Conservation (phyloP, 2,888 invertebrate species). For the Alloscopus bannaensis region DNA sequence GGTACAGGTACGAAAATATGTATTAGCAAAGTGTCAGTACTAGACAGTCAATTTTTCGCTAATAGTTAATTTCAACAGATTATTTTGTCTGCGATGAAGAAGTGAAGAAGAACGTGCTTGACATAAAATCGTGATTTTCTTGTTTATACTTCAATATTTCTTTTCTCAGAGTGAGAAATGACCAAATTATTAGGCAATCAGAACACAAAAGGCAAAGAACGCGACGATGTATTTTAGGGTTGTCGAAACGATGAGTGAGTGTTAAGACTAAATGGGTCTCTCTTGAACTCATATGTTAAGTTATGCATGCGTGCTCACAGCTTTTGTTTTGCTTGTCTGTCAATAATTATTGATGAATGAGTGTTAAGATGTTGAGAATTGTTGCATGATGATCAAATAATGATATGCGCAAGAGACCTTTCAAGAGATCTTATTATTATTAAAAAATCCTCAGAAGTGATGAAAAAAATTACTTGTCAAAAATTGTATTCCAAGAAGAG, state of each 20-base stretch:
- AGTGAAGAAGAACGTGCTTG: slow-evolving; percentile 51
- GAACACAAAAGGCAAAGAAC: slow-evolving; percentile 19
- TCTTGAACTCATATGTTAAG: no score
- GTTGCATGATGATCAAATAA: slow-evolving; percentile 23
- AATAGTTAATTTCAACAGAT: slow-evolving; percentile 16
- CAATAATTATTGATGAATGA: slow-evolving; percentile 58
- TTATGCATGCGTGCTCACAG: neutral
- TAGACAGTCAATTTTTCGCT: slow-evolving; percentile 12
- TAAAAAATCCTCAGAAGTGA: slow-evolving; percentile 11
- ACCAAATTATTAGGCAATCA: slow-evolving; percentile 55
- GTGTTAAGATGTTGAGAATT: slow-evolving; percentile 50
- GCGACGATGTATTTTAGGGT: neutral
- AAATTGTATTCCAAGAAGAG: slow-evolving; percentile 25
- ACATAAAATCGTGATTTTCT: slow-evolving; percentile 63
- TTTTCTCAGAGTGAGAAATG: slow-evolving; percentile 57
- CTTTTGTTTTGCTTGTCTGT: slow-evolving; percentile 47
- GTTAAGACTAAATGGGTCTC: neutral
- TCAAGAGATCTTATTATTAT: slow-evolving; percentile 57
- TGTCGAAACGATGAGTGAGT: slow-evolving; percentile 19
- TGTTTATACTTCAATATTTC: slow-evolving; percentile 56
- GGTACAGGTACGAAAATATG: slow-evolving; percentile 10
- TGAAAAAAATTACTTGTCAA: no score
- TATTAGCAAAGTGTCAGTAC: neutral
- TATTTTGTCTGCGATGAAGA: slow-evolving; percentile 15
- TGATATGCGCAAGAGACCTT: slow-evolving; percentile 54